A percentile compares a stretch with the other conserved stretches of the same genome.
phyloP scores from a whole-genome alignment of 2,113 vertebrate genomes.

The Chaetodon auriga region DNA sequence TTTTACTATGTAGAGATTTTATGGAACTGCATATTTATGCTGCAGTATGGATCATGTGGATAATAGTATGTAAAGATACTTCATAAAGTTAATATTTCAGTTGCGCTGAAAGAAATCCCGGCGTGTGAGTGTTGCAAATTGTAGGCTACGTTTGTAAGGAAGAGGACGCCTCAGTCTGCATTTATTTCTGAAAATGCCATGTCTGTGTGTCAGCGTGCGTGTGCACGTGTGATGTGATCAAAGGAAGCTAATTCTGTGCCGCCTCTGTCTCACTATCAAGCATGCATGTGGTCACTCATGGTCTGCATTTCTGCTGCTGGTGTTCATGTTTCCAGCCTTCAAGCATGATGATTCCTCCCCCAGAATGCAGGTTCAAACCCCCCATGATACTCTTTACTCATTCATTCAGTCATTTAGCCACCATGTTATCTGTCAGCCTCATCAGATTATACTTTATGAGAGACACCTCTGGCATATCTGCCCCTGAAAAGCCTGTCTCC shows the following conservation, averaged over 20 bases:
- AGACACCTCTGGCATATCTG: slow-evolving; percentile 71
- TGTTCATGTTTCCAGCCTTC: slow-evolving; percentile 30
- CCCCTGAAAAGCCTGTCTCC: slow-evolving; percentile 74
- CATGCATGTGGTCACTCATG: slow-evolving; percentile 40
- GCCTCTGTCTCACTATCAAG: slow-evolving; percentile 26
- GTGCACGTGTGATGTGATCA: slow-evolving; percentile 10
- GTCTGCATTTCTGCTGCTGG: slow-evolving; percentile 8
- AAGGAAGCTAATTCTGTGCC: slow-evolving; percentile 21
- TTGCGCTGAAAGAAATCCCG: neutral
- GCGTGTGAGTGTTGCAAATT: slow-evolving; percentile 18
- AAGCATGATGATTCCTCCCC: slow-evolving; percentile 30
- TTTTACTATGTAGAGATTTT: neutral
- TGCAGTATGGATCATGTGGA: neutral
- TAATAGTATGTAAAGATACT: slow-evolving; percentile 5
- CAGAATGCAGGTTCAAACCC: slow-evolving; percentile 38
- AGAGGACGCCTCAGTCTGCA: slow-evolving; percentile 3
- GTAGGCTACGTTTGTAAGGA: slow-evolving; percentile 3
- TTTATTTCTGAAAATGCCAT: slow-evolving; percentile 13
- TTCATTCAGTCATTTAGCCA: slow-evolving; percentile 59
- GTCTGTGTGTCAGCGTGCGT: slow-evolving; percentile 20
- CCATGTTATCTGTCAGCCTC: slow-evolving; percentile 70
- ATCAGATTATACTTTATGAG: slow-evolving; percentile 80
- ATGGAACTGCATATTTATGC: slow-evolving; percentile 20
- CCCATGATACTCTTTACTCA: slow-evolving; percentile 45
- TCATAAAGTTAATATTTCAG: neutral